Evolutionary conservation across 2,888 invertebrate species (phyloP).

Genomic region (Euproctis similis): DNA sequence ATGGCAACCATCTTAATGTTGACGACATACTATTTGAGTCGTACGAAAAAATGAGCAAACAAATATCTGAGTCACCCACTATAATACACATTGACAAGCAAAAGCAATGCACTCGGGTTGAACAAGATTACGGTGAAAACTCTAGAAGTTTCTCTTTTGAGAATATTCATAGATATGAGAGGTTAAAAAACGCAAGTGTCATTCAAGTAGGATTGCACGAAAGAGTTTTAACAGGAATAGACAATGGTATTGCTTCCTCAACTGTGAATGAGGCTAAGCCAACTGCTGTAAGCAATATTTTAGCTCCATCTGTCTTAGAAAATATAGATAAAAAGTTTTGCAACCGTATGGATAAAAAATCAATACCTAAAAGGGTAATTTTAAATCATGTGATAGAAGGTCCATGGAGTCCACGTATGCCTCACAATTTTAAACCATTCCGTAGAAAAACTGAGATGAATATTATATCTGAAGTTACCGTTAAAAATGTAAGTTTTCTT

Average conservation of each 20-base stretch:
- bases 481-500: constrained; percentile 27
- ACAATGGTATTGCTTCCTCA: constrained; percentile 18
- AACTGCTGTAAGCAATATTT: constrained; percentile 2
- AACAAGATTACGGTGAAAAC: constrained; percentile 19
- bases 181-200: constrained; percentile 9
- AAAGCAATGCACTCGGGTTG: constrained; percentile 19
- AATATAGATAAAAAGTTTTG: constrained; percentile 1
- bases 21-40: constrained; percentile 33
- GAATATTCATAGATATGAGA: constrained; percentile 9
- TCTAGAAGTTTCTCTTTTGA: constrained; percentile 14
- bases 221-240: too few species aligned
- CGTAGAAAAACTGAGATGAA: constrained; percentile 30
- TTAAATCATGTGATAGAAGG: constrained; percentile 73
- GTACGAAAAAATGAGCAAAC: constrained; percentile 28
- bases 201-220: constrained; percentile 16
- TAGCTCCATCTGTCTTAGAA: background rate
- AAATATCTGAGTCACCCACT: constrained; percentile 27
- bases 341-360: constrained; percentile 7
- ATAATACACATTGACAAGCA: constrained; percentile 23
- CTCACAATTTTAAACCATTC: constrained; percentile 47
- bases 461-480: constrained; percentile 1
- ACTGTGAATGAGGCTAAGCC: constrained; percentile 12
- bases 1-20: constrained; percentile 44
- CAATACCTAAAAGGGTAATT: constrained; percentile 36
- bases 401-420: constrained; percentile 72